Evolutionary conservation across 92 coral and sea anemone species (phyloP).

Genomic region (Palythoa heliodiscus): DNA sequence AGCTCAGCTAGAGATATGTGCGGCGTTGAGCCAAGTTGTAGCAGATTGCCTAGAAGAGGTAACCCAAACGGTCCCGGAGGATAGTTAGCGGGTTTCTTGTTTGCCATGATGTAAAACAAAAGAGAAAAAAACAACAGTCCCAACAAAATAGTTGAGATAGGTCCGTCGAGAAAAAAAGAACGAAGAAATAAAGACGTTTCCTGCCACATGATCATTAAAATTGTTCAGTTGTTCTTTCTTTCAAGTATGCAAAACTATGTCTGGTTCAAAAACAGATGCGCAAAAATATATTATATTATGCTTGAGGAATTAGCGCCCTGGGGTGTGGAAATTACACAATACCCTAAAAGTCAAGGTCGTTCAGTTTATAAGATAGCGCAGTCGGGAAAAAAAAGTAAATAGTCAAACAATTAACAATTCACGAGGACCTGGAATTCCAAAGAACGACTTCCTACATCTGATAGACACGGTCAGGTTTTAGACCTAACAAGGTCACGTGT

Average conservation of each 20-base stretch:
- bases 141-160: neutral
- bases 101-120: conserved; percentile 13
- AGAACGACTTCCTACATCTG: neutral
- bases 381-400: neutral
- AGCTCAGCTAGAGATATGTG: conserved; percentile 62
- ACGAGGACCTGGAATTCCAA: neutral
- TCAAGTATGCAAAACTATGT: neutral
- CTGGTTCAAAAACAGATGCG: conserved; percentile 15
- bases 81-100: conserved; percentile 41
- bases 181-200: neutral
- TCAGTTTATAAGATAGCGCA: neutral
- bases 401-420: neutral
- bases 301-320: neutral
- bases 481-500: no score
- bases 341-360: conserved; percentile 36
- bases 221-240: neutral
- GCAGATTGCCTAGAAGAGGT: conserved; percentile 74
- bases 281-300: conserved; percentile 9
- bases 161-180: conserved; percentile 19
- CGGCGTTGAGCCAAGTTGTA: conserved; percentile 71
- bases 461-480: neutral
- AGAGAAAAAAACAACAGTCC: conserved; percentile 17
- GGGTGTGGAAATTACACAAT: neutral
- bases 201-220: neutral
- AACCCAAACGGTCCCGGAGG: conserved; percentile 80